Evolutionary conservation across 2,888 invertebrate genomes (phyloP).

Genomic region (Uropetala carovei): DNA sequence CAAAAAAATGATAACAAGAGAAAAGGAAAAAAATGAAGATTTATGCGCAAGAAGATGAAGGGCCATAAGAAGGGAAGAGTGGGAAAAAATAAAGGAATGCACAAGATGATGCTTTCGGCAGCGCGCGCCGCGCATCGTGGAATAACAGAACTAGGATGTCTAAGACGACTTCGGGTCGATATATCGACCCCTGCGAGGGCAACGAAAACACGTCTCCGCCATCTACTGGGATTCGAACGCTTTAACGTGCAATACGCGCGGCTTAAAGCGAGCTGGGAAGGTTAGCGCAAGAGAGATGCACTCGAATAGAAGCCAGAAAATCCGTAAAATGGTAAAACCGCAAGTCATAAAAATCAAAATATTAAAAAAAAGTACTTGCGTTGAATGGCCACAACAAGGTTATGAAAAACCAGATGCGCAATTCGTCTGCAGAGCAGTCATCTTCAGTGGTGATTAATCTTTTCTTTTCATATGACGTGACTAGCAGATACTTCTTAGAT

Average conservation of each 20-base stretch:
- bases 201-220: constrained; percentile 48
- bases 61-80: background rate
- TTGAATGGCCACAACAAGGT: too few species aligned
- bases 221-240: constrained; percentile 54
- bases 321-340: too few species aligned
- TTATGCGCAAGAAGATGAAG: too few species aligned
- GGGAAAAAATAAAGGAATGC: background rate
- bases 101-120: background rate
- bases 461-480: too few species aligned
- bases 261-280: background rate
- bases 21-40: background rate
- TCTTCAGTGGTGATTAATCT: too few species aligned
- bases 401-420: too few species aligned
- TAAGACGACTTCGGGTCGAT: constrained; percentile 40
- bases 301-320: background rate
- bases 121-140: constrained; percentile 45
- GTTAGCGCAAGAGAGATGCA: background rate
- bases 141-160: constrained; percentile 46
- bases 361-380: too few species aligned
- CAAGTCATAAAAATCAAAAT: too few species aligned
- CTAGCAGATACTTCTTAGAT: too few species aligned
- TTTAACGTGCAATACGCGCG: constrained; percentile 20
- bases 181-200: constrained; percentile 46
- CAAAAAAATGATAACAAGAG: background rate
- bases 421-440: too few species aligned